Conservation (phyloP, 2,797 vertebrate genomes). For the Salarias fasciatus region DNA sequence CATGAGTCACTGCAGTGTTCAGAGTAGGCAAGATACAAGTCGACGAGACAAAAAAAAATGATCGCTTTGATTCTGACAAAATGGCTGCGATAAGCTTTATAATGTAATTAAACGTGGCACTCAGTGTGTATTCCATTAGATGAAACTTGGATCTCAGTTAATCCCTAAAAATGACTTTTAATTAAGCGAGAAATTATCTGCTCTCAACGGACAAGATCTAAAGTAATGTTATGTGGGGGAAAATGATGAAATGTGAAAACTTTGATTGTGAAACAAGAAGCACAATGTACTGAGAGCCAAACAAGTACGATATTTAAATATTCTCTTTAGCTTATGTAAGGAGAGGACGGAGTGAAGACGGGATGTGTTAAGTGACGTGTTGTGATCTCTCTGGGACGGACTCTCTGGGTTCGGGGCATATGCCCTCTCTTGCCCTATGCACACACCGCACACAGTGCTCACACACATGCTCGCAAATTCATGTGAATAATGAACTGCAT, state of each 20-base stretch:
- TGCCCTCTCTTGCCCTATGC: not conserved
- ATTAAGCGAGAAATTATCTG: conserved; percentile 22
- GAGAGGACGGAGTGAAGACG: not conserved
- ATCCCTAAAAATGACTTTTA: conserved; percentile 30
- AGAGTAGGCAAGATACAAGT: too few relatives aligned
- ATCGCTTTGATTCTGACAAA: conserved; percentile 25
- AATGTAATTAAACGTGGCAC: conserved; percentile 48
- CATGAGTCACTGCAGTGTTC: too few relatives aligned
- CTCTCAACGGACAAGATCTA: conserved; percentile 14
- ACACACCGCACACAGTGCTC: not conserved
- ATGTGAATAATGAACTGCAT: conserved; percentile 34
- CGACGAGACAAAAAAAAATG: not conserved
- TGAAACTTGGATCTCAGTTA: conserved; percentile 25
- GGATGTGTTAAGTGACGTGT: conserved; percentile 4
- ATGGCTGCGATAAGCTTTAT: conserved; percentile 36
- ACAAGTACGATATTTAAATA: too few relatives aligned
- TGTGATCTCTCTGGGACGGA: conserved; percentile 6
- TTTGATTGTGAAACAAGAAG: too few relatives aligned
- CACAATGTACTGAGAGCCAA: too few relatives aligned
- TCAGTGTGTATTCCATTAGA: conserved; percentile 35
- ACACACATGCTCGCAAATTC: conserved; percentile 21
- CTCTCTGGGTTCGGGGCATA: conserved; percentile 10
- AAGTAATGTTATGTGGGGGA: not conserved
- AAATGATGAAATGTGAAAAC: too few relatives aligned
- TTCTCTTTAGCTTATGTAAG: too few relatives aligned